These are phyloP conservation scores for Anagyrus pseudococci DNA, from an alignment of 2,888 invertebrate genomes.

Conservation along the genomic window DNA sequence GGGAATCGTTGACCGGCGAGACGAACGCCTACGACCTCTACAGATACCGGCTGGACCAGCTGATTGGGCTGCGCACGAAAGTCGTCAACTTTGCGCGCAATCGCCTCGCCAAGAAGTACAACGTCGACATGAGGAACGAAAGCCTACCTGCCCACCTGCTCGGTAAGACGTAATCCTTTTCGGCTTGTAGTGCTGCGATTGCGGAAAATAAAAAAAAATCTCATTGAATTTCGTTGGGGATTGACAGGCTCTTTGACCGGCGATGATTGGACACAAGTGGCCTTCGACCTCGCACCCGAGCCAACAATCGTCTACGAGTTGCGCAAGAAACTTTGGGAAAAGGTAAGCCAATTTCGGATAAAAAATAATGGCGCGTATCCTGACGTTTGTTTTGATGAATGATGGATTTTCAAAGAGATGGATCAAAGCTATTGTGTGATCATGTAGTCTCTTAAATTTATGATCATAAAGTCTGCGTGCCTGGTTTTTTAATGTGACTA, in stretches of 20 bases:
- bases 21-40: constrained; percentile 47
- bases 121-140: constrained; percentile 40
- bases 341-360: constrained; percentile 41
- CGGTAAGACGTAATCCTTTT: constrained; percentile 43
- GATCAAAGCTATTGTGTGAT: too few relatives aligned
- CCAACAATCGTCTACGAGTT: constrained; percentile 47
- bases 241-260: constrained; percentile 50
- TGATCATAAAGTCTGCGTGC: too few relatives aligned
- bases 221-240: not conserved
- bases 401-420: too few relatives aligned
- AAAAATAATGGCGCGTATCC: not conserved
- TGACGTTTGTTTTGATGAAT: not conserved
- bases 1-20: constrained; percentile 53
- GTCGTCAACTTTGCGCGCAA: constrained; percentile 45
- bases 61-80: constrained; percentile 46
- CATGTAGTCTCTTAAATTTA: too few relatives aligned
- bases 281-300: constrained; percentile 46
- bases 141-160: constrained; percentile 51
- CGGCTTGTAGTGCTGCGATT: not conserved
- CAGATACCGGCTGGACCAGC: constrained; percentile 44
- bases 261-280: constrained; percentile 52
- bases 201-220: too few relatives aligned
- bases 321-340: constrained; percentile 51
- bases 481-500: too few relatives aligned
- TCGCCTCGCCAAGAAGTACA: constrained; percentile 48